Evolutionary conservation across 2,797 vertebrate genomes (phyloP).

Genomic region (Cossypha niveicapilla): DNA sequence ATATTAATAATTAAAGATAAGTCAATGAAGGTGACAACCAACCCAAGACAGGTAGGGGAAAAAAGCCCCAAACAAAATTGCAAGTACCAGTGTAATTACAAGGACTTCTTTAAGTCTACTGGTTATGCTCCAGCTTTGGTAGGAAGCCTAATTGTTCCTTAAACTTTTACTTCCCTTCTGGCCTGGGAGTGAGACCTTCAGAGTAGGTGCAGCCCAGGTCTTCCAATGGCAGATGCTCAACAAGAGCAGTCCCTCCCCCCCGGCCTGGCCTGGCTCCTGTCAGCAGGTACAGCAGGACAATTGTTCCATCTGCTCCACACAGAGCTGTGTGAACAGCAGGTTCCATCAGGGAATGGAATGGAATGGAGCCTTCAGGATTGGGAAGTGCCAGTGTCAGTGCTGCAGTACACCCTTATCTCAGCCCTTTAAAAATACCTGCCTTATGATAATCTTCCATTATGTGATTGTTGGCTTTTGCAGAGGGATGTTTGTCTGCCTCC

Average conservation of each 20-base stretch:
- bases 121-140: background rate
- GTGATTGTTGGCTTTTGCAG: background rate
- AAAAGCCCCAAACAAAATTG: background rate
- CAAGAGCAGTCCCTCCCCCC: background rate
- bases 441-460: background rate
- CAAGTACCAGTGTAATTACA: background rate
- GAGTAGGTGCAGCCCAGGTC: background rate
- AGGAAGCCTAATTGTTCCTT: background rate
- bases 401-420: background rate
- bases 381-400: background rate
- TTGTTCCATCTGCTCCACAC: background rate
- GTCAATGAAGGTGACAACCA: background rate
- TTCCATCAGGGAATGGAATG: background rate
- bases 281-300: background rate
- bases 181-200: background rate
- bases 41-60: background rate
- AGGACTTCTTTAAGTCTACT: background rate
- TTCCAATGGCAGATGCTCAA: background rate
- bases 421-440: background rate
- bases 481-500: background rate
- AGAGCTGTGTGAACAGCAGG: background rate
- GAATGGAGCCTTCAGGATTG: background rate
- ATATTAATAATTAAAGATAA: background rate
- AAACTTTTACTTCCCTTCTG: background rate
- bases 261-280: background rate